Base-by-base conservation (phyloP, 1,140 invertebrate genomes). In the Leptonema lineaticorne region DNA sequence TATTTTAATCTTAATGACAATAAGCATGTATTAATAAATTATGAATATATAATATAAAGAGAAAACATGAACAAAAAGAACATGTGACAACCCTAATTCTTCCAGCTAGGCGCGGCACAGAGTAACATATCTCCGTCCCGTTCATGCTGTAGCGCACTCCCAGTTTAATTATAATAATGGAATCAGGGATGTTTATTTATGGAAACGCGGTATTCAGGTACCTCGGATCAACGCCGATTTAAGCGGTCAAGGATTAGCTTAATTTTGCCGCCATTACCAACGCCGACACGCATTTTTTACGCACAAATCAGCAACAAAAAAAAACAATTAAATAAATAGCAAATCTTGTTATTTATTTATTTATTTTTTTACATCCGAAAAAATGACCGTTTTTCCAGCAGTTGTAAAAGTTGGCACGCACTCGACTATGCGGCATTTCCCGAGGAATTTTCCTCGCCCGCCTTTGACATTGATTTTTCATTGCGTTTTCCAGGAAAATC, bases 141-240 rank as follows among this genome's bases (percentile, higher is more conserved):
- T 33, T 67, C 37, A 27, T 7, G 3, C 41, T 8, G 11, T 18
- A 66, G 27, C 14, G 64, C 27, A 14, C n/a, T 16, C 64, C 50
- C 26, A 37, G 53, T 67, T 67, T 67, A 67, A 67, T 67, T 67
- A 67, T 67, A 67, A 67, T 67, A 67, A 67, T 67, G 65, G 65
- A 59, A 67, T 67, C 65, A 59, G 65, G 65, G 65, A 67, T 67
- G 65, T 67, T 67, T 67, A 67, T 67, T 67, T 60, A 67, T 60
- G 65, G 57, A 16, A 14, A 24, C 37, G 53, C 57, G 33, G 50
- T 67, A 67, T 67, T 67, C 65, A 67, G 37, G 53, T 59, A 67
- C 56, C 56, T 28, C 18, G 56, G 64, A 57, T 56, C 53, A 58
- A 57, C 50, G 27, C 26, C 30, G 48, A 50, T 26, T 41, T 66